phyloP scores from a whole-genome alignment of 2,888 invertebrate genomes.

The Neuroscelio doddi region DNA sequence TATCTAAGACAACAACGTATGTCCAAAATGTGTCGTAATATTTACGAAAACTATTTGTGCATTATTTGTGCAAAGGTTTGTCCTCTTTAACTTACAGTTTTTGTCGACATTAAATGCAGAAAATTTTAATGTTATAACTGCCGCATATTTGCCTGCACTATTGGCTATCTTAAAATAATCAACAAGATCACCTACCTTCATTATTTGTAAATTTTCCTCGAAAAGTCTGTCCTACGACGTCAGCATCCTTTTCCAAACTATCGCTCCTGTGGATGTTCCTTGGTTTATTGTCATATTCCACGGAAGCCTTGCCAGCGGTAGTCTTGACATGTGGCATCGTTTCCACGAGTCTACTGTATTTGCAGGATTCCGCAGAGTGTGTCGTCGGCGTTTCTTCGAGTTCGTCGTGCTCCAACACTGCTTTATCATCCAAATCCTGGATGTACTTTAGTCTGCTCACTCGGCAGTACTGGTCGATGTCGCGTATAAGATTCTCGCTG shows the following conservation, averaged over 20 bases:
- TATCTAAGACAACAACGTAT: too few relatives aligned
- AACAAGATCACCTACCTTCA: conserved; percentile 69
- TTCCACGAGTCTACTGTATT: conserved; percentile 53
- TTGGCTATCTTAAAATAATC: too few relatives aligned
- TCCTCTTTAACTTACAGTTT: too few relatives aligned
- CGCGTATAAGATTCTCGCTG: conserved; percentile 84
- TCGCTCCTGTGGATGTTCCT: conserved; percentile 21
- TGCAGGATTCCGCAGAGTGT: too few relatives aligned
- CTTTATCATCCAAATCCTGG: conserved; percentile 32
- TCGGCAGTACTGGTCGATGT: conserved; percentile 76
- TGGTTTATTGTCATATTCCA: conserved; percentile 54
- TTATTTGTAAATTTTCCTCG: conserved; percentile 33
- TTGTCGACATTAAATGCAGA: too few relatives aligned
- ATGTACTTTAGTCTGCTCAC: conserved; percentile 64
- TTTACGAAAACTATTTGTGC: too few relatives aligned
- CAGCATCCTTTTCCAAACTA: conserved; percentile 24
- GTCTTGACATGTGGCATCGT: conserved; percentile 52
- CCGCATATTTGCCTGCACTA: too few relatives aligned
- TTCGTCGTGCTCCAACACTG: conserved; percentile 15
- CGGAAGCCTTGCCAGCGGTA: conserved; percentile 42
- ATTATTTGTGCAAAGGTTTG: too few relatives aligned
- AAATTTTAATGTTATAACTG: too few relatives aligned
- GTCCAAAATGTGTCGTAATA: too few relatives aligned
- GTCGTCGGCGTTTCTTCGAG: conserved; percentile 16
- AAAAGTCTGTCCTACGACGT: conserved; percentile 28